phyloP scores from a whole-genome alignment of 1,140 invertebrate species.

The Saccostrea cuccullata region DNA sequence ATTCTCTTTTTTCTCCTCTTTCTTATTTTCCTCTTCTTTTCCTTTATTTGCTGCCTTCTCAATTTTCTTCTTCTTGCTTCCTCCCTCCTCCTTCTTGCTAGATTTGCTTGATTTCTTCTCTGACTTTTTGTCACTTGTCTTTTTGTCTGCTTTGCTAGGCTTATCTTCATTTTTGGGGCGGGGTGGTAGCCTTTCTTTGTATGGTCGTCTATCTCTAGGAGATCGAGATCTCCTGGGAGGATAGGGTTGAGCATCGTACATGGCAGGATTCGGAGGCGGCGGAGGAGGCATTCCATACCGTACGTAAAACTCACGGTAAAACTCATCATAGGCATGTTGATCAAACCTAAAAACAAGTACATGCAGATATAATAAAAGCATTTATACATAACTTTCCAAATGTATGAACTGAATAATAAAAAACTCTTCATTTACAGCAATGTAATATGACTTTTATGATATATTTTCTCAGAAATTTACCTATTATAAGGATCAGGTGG shows the following conservation, averaged over 20 bases:
- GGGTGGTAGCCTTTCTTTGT: slow-evolving; percentile 16
- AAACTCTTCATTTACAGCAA: no score
- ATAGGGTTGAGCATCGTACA: slow-evolving; percentile 35
- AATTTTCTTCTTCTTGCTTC: slow-evolving; percentile 72
- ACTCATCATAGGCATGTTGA: slow-evolving; percentile 56
- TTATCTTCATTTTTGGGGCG: slow-evolving; percentile 42
- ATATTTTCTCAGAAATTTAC: not conserved
- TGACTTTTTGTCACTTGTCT: slow-evolving; percentile 34
- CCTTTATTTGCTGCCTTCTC: slow-evolving; percentile 74
- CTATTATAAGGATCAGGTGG: slow-evolving; percentile 41
- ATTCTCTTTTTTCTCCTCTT: slow-evolving; percentile 91
- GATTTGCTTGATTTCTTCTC: slow-evolving; percentile 36
- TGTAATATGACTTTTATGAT: no score
- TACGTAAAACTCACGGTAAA: slow-evolving; percentile 58
- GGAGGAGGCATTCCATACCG: slow-evolving; percentile 58
- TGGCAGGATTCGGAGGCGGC: slow-evolving; percentile 37
- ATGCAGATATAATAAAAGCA: no score
- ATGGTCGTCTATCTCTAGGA: slow-evolving; percentile 28
- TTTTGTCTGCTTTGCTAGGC: slow-evolving; percentile 38
- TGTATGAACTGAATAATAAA: no score
- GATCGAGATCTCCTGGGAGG: slow-evolving; percentile 30
- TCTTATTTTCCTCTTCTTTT: slow-evolving; percentile 75
- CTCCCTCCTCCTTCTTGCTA: slow-evolving; percentile 57
- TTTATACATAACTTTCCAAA: no score
- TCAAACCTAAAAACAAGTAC: slow-evolving; percentile 48